Base-by-base conservation (phyloP, 2,113 vertebrate species). In the Silurus meridionalis region DNA sequence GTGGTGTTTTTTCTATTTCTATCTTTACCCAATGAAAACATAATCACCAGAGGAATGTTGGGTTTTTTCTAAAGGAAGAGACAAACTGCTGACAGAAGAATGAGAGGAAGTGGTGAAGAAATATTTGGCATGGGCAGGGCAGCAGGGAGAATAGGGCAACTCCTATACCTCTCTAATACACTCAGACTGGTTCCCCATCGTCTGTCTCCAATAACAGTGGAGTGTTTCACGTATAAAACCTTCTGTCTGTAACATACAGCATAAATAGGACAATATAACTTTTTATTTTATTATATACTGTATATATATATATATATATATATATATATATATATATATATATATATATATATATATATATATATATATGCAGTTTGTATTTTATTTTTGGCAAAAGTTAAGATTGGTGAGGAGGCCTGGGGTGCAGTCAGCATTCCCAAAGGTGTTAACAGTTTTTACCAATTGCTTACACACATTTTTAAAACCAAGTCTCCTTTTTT, bases 91-190 rank as follows among this genome's bases (percentile, higher is more conserved):
- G 69, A 87, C 6, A 82, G 57, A 84, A 83, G 85, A 87, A 82
- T 82, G 74, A 82, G 69, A 83, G 72, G 86, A 88, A 86, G 77
- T 80, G 58, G 82, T 82, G 55, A 67, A 83, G 64, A 82, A 89
- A 87, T 82, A 84, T 82, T 81, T 87, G 82, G 64, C 48, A 80
- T 69, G 88, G 28, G 83, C 28, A 84, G 25, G 64, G 80, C 11
- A n/a, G 28, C 15, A 64, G 67, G 81, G 28, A 66, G 63, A 46
- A 66, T 74, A 74, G 67, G 86, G 84, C 37, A 86, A 82, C 57
- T n/a, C 64, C 80, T 74, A 79, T 46, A 55, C 52, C 55, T 37
- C 37, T 37, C 37, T 37, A 37, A 37, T 37, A 37, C 37, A 25
- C 52, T 25, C 53, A n/a, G 15, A 21, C 71, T 11, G 69, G 81